These are phyloP conservation scores for Trachelipus rathkii DNA, from an alignment of 1,140 invertebrate species.

Conservation along the genomic window DNA sequence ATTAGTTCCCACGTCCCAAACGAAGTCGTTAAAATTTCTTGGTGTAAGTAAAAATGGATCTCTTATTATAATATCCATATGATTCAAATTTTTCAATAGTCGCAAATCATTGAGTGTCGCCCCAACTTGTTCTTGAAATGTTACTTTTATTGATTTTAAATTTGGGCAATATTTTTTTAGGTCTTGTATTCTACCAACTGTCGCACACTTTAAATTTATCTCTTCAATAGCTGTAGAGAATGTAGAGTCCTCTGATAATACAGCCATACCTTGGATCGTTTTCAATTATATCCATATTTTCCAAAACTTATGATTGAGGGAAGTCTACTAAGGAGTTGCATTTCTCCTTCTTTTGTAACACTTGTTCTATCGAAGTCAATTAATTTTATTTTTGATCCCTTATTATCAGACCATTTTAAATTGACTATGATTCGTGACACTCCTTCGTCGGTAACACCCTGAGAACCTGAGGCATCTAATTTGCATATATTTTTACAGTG, in stretches of 20 bases:
- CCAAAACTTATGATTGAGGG: conserved; percentile 36
- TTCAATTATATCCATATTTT: conserved; percentile 34
- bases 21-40: conserved; percentile 34
- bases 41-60: conserved; percentile 40
- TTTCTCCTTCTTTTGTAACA: conserved; percentile 39
- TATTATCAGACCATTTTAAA: conserved; percentile 31
- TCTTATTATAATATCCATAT: conserved; percentile 33
- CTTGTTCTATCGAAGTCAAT: conserved; percentile 41
- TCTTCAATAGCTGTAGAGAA: conserved; percentile 31
- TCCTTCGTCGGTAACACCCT: conserved; percentile 40
- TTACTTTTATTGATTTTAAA: conserved; percentile 32
- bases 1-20: conserved; percentile 36
- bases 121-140: conserved; percentile 34
- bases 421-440: conserved; percentile 36
- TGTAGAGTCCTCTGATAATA: conserved; percentile 29
- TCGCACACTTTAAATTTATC: conserved; percentile 37
- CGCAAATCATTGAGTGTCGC: conserved; percentile 41
- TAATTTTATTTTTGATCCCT: conserved; percentile 28
- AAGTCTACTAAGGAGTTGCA: conserved; percentile 30
- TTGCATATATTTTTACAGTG: conserved; percentile 31
- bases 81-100: conserved; percentile 29
- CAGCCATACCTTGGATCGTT: conserved; percentile 34
- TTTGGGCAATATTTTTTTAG: conserved; percentile 35
- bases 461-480: conserved; percentile 39
- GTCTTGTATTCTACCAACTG: conserved; percentile 32